phyloP scores from a whole-genome alignment of 2,797 vertebrate genomes.

The Spheniscus humboldti region DNA sequence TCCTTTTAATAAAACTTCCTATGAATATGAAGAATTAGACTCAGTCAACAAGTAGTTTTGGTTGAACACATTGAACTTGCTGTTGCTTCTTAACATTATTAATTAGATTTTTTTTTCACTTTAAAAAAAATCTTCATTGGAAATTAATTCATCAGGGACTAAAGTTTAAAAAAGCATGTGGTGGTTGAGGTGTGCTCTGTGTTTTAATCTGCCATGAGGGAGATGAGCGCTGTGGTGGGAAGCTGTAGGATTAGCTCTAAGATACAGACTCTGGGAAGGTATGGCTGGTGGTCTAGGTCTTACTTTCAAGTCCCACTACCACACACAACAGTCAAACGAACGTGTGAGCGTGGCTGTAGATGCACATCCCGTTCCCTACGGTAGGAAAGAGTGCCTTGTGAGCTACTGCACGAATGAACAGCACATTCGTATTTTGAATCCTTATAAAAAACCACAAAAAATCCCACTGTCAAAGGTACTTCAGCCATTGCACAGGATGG shows the following conservation, averaged over 20 bases:
- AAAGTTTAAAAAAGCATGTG: neutral
- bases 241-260: neutral
- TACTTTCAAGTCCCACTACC: neutral
- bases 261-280: neutral
- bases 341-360: rapidly evolving
- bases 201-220: neutral
- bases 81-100: neutral
- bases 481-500: neutral
- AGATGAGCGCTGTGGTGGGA: neutral
- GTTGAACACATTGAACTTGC: neutral
- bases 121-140: neutral
- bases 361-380: neutral
- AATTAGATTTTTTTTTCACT: neutral
- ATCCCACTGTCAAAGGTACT: neutral
- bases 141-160: neutral
- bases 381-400: neutral
- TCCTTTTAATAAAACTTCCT: neutral
- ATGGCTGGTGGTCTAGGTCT: neutral
- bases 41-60: neutral
- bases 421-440: neutral
- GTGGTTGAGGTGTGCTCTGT: neutral
- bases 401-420: neutral
- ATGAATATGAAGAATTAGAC: neutral
- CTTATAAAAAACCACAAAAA: neutral
- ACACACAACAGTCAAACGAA: neutral